Base-by-base conservation (phyloP, 2,113 vertebrate species). In the Polypterus bichir region DNA sequence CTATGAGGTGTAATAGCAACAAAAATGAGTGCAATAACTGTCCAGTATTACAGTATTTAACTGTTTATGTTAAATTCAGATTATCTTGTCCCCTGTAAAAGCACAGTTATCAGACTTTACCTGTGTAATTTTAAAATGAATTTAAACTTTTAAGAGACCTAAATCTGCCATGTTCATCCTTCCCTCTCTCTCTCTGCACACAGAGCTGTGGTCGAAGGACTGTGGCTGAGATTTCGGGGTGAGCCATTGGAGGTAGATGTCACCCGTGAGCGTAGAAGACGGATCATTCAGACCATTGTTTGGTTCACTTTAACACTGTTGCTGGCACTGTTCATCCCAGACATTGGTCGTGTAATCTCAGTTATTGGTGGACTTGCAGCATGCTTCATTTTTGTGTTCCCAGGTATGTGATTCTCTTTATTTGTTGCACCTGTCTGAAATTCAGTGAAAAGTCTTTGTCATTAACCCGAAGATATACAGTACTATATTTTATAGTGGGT, bases 351-450 rank as follows among this genome's bases (percentile, higher is more conserved):
- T 61, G 94, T 98, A 69, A 98, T 98, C 77, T 91, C 96, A 0
- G 81, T 98, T 69, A 91, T 97, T 0, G 96, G 96, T 52, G 96
- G 94, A 57, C 82, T 98, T 71, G 96, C 96, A 0, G 94, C 96
- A 71, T 93, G 93, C 79, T 98, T 98, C 74, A 97, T 98, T 71
- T 95, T 97, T 0, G 76, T 97, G 70, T 97, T 98, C 69, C 95
- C 95, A 81, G 95, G 95, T 97, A 54, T 0, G 3, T 9, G 2
- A 5, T 44, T 44, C 2, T 3, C 60, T 6, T 9, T 53, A 4
- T 8, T 27, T 27, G 27, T 27, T 27, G 27, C 27, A 27, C 27
- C 27, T 27, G 27, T 27, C 27, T 27, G 27, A 27, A 27, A 27
- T 27, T 27, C 27, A 27, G 27, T 27, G 27, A 27, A 27, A 27